Conservation (phyloP, 30 jellyfish, hydroid and myxozoan genomes). For the Aurelia aurita region DNA sequence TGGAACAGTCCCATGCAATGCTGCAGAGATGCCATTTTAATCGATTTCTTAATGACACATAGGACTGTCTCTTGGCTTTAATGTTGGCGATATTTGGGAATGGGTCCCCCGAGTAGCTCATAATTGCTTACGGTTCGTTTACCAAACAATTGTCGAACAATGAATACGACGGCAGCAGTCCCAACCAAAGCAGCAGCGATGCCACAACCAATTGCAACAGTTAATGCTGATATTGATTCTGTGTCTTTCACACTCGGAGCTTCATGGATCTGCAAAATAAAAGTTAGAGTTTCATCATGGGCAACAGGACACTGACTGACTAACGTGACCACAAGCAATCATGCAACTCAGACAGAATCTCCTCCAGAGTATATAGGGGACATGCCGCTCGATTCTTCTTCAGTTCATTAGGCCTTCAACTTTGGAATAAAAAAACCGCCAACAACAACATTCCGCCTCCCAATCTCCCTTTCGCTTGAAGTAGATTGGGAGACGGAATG, state of each 20-base stretch:
- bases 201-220: slow-evolving; percentile 98
- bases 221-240: slow-evolving; percentile 92
- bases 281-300: neutral
- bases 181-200: slow-evolving; percentile 97
- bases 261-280: slow-evolving; percentile 82
- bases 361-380: neutral
- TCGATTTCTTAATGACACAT: no score
- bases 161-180: slow-evolving; percentile 91
- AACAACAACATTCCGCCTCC: no score
- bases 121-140: slow-evolving; percentile 64
- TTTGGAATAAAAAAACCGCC: no score
- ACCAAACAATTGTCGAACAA: slow-evolving; percentile 88
- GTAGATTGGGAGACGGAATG: no score
- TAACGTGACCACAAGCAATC: neutral
- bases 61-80: neutral
- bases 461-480: no score
- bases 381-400: no score
- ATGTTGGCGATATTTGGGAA: slow-evolving; percentile 49
- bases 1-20: slow-evolving; percentile 94
- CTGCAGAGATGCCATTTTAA: slow-evolving; percentile 98
- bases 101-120: slow-evolving; percentile 67
- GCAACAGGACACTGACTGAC: neutral
- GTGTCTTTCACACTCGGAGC: slow-evolving; percentile 86
- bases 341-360: neutral
- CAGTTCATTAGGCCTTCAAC: no score